Evolutionary conservation across 1,140 invertebrate genomes (phyloP).

Genomic region (Capitella teleta): DNA sequence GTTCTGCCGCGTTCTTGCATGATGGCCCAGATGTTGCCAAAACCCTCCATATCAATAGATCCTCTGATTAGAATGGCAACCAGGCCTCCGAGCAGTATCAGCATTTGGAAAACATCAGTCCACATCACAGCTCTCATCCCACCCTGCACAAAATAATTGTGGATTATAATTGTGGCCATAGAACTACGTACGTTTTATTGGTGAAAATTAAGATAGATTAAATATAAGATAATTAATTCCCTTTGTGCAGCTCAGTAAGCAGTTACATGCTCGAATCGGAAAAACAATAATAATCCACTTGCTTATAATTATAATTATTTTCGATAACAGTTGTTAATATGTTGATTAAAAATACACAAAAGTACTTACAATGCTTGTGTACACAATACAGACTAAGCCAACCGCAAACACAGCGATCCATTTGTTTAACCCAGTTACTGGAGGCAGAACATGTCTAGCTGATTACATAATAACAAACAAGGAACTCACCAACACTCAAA

Average conservation of each 20-base stretch:
- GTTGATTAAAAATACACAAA: no score
- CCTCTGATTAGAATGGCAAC: slow-evolving; percentile 66
- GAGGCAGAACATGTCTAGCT: slow-evolving; percentile 22
- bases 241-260: neutral
- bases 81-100: slow-evolving; percentile 73
- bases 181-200: neutral
- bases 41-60: slow-evolving; percentile 57
- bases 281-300: neutral
- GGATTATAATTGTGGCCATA: neutral
- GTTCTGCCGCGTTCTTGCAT: slow-evolving; percentile 55
- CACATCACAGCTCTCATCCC: slow-evolving; percentile 85
- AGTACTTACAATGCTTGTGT: slow-evolving; percentile 70
- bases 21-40: slow-evolving; percentile 54
- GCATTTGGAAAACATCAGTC: slow-evolving; percentile 78
- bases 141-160: slow-evolving; percentile 50
- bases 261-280: neutral
- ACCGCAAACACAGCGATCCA: slow-evolving; percentile 65
- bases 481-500: slow-evolving; percentile 67
- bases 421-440: slow-evolving; percentile 65
- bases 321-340: no score
- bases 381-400: slow-evolving; percentile 73
- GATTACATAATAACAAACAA: neutral
- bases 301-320: neutral
- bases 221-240: neutral
- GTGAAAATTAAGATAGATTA: neutral